Evolutionary conservation across 2,888 invertebrate species (phyloP), one percentile per base, ranked within the genome.

Genomic region (Cataglyphis albicans): DNA sequence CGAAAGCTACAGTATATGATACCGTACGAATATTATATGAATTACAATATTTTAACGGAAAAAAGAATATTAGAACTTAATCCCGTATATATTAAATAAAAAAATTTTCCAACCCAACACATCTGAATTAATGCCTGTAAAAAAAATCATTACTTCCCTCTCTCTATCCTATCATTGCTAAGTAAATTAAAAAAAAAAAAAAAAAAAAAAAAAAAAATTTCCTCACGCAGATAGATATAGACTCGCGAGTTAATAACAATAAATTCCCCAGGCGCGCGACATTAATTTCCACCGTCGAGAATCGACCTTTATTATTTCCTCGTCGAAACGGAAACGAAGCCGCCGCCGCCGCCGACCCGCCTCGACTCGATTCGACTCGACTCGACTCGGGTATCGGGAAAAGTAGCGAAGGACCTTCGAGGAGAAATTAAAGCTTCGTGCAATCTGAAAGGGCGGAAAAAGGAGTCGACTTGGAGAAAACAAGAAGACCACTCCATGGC

Each of bases 241-340:
- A n/a, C n/a, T 44, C 44, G 59, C 59, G 21, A 78, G 59, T 80
- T 72, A 72, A 80, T 80, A 80, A 80, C 70, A 61, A 72, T 80
- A 80, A 80, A 80, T 70, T 80, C 35, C 59, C 48, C 35, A 59
- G 59, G 12, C 70, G 72, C 44, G 59, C 59, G 59, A 80, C 78
- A 25, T 80, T 80, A 80, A 80, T 80, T 80, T 80, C 72, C 25
- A 80, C 59, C 59, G 35, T 44, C 78, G 78, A 80, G 70, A 48
- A 80, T 80, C 78, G 59, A 72, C 44, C 78, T 80, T 80, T 80
- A 80, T 80, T 80, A 80, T 80, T 80, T 80, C 78, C 44, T 80
- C 78, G 78, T 80, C 57, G 78, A 80, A 72, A 80, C 78, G 72
- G 78, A 80, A 80, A 78, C 57, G 70, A 44, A 78, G 55, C 76